Evolutionary conservation across 2,797 vertebrate genomes (phyloP).

Genomic region (Phalanger gymnotis): DNA sequence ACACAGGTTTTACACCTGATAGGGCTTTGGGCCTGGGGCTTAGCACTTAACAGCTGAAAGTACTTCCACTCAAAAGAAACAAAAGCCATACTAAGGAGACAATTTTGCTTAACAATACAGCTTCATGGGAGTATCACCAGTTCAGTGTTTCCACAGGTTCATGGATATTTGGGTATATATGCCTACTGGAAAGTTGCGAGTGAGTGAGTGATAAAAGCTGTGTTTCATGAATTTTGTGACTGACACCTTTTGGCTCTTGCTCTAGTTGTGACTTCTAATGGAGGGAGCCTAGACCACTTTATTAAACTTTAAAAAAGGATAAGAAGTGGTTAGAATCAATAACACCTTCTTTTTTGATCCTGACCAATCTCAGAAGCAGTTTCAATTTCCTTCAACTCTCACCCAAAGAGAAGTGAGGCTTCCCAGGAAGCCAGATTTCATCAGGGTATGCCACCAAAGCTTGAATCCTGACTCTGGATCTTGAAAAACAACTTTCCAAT

Average conservation of each 20-base stretch:
- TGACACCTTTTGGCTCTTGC: neutral
- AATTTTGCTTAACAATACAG: too few species aligned
- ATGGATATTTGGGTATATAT: constrained; percentile 35
- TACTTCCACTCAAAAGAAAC: too few species aligned
- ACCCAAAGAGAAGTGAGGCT: neutral
- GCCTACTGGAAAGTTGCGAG: neutral
- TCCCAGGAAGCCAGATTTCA: neutral
- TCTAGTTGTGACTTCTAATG: neutral
- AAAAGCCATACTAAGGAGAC: too few species aligned
- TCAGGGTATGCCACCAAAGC: neutral
- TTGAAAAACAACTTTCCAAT: neutral
- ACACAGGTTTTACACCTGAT: too few species aligned
- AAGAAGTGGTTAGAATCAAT: neutral
- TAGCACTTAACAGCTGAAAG: too few species aligned
- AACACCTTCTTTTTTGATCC: neutral
- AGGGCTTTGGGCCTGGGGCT: too few species aligned
- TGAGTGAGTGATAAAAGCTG: constrained; percentile 46
- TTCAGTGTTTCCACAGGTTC: constrained; percentile 3
- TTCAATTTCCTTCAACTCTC: neutral
- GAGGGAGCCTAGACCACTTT: neutral
- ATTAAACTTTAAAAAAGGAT: neutral
- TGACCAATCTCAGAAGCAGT: neutral
- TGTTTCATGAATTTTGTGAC: constrained; percentile 52
- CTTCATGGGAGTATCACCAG: neutral
- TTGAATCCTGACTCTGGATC: neutral